These are phyloP conservation scores for Agapornis roseicollis DNA, from an alignment of 2,113 vertebrate genomes.

Conservation along the genomic window DNA sequence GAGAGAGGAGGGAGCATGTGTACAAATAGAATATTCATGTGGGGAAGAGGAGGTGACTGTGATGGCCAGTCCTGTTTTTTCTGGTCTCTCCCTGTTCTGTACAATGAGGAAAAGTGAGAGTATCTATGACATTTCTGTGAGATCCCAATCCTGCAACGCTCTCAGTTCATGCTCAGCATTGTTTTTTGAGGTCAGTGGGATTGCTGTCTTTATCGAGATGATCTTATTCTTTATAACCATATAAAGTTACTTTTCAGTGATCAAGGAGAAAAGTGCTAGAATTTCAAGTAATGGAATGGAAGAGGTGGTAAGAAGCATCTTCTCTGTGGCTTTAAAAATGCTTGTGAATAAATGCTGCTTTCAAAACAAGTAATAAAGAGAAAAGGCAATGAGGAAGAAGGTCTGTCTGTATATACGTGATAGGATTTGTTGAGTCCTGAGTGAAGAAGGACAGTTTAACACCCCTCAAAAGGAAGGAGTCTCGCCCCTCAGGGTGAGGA, in stretches of 20 bases:
- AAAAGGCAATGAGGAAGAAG: not conserved
- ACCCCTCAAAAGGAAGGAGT: not conserved
- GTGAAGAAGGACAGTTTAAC: not conserved
- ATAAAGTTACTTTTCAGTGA: not conserved
- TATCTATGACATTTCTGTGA: not conserved
- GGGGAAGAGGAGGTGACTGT: not conserved
- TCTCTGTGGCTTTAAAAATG: not conserved
- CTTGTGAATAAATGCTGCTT: not conserved
- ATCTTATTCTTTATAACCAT: not conserved
- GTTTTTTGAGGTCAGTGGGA: not conserved
- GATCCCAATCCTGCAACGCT: not conserved
- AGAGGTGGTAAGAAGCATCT: not conserved
- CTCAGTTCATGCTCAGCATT: not conserved
- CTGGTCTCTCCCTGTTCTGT: not conserved
- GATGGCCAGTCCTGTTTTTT: not conserved
- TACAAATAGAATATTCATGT: not conserved
- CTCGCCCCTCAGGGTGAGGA: not conserved
- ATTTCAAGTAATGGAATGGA: not conserved
- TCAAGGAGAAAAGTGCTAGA: not conserved
- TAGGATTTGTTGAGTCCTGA: not conserved
- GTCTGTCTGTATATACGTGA: not conserved
- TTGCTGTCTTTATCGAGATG: not conserved
- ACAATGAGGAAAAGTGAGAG: not conserved
- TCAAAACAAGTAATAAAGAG: not conserved
- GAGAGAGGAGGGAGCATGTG: accelerated